phyloP scores from a whole-genome alignment of 2,888 invertebrate species.

The Pammene fasciana region DNA sequence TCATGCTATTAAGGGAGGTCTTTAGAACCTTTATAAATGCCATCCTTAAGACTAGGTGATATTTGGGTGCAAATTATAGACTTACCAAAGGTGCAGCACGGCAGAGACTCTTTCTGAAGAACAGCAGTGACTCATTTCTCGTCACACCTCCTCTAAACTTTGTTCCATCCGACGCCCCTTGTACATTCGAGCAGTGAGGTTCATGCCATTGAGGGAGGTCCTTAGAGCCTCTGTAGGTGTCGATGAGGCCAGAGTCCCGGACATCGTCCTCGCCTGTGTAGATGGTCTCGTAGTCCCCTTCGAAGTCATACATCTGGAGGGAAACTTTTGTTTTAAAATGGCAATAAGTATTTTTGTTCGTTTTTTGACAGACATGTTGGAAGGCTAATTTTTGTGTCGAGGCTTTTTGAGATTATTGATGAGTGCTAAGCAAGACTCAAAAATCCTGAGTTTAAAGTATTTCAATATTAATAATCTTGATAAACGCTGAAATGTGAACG shows the following conservation, averaged over 20 bases:
- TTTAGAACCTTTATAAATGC: too few species aligned
- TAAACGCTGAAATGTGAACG: too few species aligned
- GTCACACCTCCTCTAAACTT: constrained; percentile 90
- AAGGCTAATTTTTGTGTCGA: too few species aligned
- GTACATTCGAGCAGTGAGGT: constrained; percentile 89
- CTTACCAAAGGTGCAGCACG: constrained; percentile 90
- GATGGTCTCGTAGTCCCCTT: constrained; percentile 90
- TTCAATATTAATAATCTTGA: too few species aligned
- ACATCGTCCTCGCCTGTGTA: constrained; percentile 88
- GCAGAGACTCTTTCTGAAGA: constrained; percentile 94
- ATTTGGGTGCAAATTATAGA: constrained; percentile 35
- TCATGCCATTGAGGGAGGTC: constrained; percentile 90
- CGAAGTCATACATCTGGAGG: constrained; percentile 92
- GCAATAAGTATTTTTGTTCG: background rate
- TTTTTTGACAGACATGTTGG: too few species aligned
- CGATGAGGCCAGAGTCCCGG: constrained; percentile 86
- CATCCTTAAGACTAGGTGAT: too few species aligned
- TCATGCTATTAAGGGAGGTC: constrained; percentile 86
- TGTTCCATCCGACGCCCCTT: constrained; percentile 91
- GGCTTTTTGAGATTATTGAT: too few species aligned
- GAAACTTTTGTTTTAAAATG: constrained; percentile 3
- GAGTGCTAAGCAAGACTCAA: too few species aligned
- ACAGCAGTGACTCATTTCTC: constrained; percentile 87
- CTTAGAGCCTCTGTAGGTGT: constrained; percentile 88
- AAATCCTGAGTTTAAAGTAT: too few species aligned